Evolutionary conservation across 1,140 invertebrate genomes (phyloP).

Genomic region (Triops cancriformis): DNA sequence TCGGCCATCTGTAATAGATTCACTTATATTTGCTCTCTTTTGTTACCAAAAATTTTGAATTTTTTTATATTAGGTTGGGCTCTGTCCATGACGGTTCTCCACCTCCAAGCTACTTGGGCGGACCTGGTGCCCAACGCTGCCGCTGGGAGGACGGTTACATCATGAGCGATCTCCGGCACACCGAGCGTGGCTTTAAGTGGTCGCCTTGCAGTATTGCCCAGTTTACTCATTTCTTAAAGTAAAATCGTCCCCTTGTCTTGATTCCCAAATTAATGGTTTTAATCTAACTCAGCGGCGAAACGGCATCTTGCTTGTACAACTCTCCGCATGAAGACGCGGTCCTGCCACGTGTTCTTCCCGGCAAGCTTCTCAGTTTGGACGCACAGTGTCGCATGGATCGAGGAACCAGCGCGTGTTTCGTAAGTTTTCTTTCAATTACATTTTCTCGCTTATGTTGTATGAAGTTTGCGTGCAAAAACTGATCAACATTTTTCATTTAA

Average conservation of each 20-base stretch:
- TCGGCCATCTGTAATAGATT: slow-evolving; percentile 84
- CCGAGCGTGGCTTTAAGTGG: slow-evolving; percentile 89
- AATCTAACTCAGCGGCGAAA: slow-evolving; percentile 64
- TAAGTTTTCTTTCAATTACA: slow-evolving; percentile 43
- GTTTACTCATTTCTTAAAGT: slow-evolving; percentile 94
- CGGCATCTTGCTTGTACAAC: slow-evolving; percentile 86
- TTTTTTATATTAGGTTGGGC: slow-evolving; percentile 56
- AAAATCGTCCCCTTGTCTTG: slow-evolving; percentile 36
- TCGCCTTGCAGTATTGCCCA: slow-evolving; percentile 86
- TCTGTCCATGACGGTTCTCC: slow-evolving; percentile 91
- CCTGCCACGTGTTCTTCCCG: slow-evolving; percentile 75
- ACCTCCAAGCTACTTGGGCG: slow-evolving; percentile 84
- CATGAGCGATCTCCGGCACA: slow-evolving; percentile 89
- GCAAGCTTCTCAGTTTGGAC: slow-evolving; percentile 77
- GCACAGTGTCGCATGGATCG: slow-evolving; percentile 87
- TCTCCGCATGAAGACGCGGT: slow-evolving; percentile 87
- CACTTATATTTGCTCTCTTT: not conserved
- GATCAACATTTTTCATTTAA: slow-evolving; percentile 30
- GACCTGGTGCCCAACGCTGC: slow-evolving; percentile 89
- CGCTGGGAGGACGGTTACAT: slow-evolving; percentile 94
- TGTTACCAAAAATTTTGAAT: slow-evolving; percentile 12
- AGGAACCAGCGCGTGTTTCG: slow-evolving; percentile 81
- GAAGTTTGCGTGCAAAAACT: not conserved
- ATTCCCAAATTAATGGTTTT: slow-evolving; percentile 34
- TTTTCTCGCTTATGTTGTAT: not conserved